These are phyloP conservation scores for Semicossyphus pulcher DNA, from an alignment of 2,113 vertebrate genomes.

Conservation along the genomic window DNA sequence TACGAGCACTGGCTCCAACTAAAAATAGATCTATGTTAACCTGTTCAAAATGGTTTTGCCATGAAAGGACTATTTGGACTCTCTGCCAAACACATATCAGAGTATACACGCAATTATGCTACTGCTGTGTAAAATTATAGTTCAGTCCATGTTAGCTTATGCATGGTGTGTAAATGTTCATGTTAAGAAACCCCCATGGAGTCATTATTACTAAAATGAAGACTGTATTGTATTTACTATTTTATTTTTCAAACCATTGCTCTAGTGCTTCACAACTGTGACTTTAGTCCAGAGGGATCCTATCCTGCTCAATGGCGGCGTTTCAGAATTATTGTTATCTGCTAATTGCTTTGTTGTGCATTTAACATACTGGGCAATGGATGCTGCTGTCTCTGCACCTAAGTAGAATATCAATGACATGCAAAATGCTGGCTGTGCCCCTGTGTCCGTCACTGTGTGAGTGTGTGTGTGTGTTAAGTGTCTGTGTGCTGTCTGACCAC, in stretches of 20 bases:
- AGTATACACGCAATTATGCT: too few species aligned
- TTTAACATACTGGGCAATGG: conserved; percentile 26
- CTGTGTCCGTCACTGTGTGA: neutral
- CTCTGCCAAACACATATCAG: too few species aligned
- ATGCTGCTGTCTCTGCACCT: conserved; percentile 18
- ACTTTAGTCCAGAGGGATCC: conserved; percentile 22
- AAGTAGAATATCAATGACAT: conserved; percentile 50
- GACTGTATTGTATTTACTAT: neutral
- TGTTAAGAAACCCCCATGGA: neutral
- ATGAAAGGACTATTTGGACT: too few species aligned
- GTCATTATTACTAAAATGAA: neutral
- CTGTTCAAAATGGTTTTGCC: too few species aligned
- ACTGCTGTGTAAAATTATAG: too few species aligned
- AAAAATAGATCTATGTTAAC: too few species aligned
- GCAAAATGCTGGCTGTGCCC: conserved; percentile 30
- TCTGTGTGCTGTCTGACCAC: conserved; percentile 1
- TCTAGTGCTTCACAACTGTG: conserved; percentile 13
- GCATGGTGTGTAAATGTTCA: too few species aligned
- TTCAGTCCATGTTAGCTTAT: too few species aligned
- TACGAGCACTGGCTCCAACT: too few species aligned
- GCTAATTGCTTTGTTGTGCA: conserved; percentile 37
- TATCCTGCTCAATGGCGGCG: conserved; percentile 12
- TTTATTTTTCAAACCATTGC: conserved; percentile 18
- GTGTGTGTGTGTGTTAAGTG: neutral
- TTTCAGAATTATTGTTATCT: conserved; percentile 26